These are phyloP conservation scores for Beroe forskalii DNA, from an alignment of 37 sponge, comb jelly and placozoan genomes.

Conservation along the genomic window DNA sequence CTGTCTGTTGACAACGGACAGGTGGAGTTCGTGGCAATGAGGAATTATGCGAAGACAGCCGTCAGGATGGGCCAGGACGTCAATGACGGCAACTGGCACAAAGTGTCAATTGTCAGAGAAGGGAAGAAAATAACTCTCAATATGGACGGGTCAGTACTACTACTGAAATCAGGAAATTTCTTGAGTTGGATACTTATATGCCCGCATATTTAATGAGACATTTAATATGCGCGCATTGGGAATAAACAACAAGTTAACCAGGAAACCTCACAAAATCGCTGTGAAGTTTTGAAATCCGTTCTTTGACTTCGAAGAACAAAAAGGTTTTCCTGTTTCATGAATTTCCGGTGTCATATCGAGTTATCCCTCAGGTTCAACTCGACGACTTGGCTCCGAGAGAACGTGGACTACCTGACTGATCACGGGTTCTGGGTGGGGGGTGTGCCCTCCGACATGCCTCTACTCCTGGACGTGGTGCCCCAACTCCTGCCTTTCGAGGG, in stretches of 20 bases:
- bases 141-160: conserved; percentile 55
- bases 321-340: background rate
- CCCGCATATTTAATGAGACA: no score
- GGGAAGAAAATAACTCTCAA: conserved; percentile 4
- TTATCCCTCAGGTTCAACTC: conserved; percentile 26
- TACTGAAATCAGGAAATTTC: no score
- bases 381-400: background rate
- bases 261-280: no score
- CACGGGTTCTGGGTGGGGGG: conserved; percentile 33
- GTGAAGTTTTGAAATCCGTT: background rate
- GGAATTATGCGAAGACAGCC: conserved; percentile 32
- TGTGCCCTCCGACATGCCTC: background rate
- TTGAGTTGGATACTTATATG: no score
- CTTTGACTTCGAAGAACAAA: background rate
- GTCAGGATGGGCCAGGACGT: conserved; percentile 23
- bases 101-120: conserved; percentile 5
- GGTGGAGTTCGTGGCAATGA: conserved; percentile 36
- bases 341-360: no score
- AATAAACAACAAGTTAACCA: no score
- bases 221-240: background rate
- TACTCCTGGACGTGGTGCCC: background rate
- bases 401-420: background rate
- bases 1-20: conserved; percentile 45
- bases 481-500: conserved; percentile 58
- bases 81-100: conserved; percentile 30